Evolutionary conservation across 2,888 invertebrate species (phyloP), one percentile per base, ranked within the genome.

Genomic region (Pachydiplax longipennis): DNA sequence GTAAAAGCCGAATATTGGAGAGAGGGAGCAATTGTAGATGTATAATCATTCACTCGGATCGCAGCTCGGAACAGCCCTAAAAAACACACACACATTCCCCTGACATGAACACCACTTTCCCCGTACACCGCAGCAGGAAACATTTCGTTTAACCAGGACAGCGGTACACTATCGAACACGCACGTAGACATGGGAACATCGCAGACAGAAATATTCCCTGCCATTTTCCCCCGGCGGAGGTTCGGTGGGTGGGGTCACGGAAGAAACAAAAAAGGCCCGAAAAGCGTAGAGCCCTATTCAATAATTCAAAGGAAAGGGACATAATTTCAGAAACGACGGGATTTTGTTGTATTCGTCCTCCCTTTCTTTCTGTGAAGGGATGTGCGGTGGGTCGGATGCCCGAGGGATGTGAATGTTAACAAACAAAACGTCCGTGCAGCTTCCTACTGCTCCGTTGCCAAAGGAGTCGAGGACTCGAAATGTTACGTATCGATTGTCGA

Each of bases 51-150:
- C 83, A 53, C 31, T 53, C 53, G 5, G 83, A 83, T 83, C 82
- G 25, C 82, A n/a, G 25, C 25, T 48, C 48, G 82, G 82, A 82
- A 82, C 83, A 83, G 25, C 83, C 83, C 53, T 53, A 83, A 53
- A 53, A 53, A 53, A 53, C 18, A 53, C 53, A 2, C 15, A 25
- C 82, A 53, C 53, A 53, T 83, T 53, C 53, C 83, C 31, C 2
- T 83, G 83, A 83, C 83, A 83, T 22, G 83, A 83, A 83, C 83
- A 83, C 53, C 83, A 53, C 83, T 83, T 83, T 83, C 83, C 83
- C 58, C 31, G 83, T 44, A 40, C 53, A 40, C 40, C 83, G 31
- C 53, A 53, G 83, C 83, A 83, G 83, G 83, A 53, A 83, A 83
- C 83, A 83, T 83, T 83, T 53, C 83, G 83, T 53, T 83, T 53